These are phyloP conservation scores for silkworm (Bombyx mori) DNA, from an alignment of 1,140 invertebrate species.

Conservation along the genomic window ASM3026992v2 NC_085114.1:8553001-8553500, in stretches of 20 bases:
- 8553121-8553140: slow-evolving; percentile 42
- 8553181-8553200: neutral
- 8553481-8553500: slow-evolving; percentile 47
- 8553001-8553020: slow-evolving; percentile 38
- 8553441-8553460: slow-evolving; percentile 34
- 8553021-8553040: slow-evolving; percentile 66
- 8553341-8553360: too few species aligned
- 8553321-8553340: slow-evolving; percentile 1
- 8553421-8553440: slow-evolving; percentile 39
- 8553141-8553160: slow-evolving; percentile 12
- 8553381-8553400: slow-evolving; percentile 30
- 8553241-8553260: slow-evolving; percentile 51
- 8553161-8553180: neutral
- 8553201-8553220: neutral
- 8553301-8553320: slow-evolving; percentile 17
- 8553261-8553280: slow-evolving; percentile 61
- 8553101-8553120: slow-evolving; percentile 64
- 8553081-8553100: slow-evolving; percentile 65
- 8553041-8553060: slow-evolving; percentile 61
- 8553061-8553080: slow-evolving; percentile 64
- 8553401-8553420: slow-evolving; percentile 25
- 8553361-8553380: too few species aligned
- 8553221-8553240: slow-evolving; percentile 55
- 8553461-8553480: slow-evolving; percentile 41
- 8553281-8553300: slow-evolving; percentile 55